Percentiles rank a stretch among this genome's conserved stretches.
Evolutionary conservation across 53 echinoderm and acorn worm species (phyloP).

Genomic region (Paracentrotus lividus): DNA sequence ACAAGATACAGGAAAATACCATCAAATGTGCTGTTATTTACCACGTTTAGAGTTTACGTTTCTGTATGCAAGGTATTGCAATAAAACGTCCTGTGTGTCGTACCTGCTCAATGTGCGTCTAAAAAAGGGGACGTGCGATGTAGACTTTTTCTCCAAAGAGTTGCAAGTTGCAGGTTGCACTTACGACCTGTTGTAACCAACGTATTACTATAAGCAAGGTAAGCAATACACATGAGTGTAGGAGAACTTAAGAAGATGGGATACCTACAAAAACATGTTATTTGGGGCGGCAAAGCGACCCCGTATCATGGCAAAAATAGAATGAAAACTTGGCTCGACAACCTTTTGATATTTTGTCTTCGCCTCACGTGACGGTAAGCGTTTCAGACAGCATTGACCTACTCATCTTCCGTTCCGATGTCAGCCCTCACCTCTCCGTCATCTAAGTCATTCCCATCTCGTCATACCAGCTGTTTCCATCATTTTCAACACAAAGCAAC

Average conservation of each 20-base stretch:
- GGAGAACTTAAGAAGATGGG: neutral
- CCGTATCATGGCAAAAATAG: neutral
- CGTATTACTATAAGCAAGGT: neutral
- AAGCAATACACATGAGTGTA: neutral
- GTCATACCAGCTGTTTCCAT: neutral
- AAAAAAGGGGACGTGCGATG: too few species aligned
- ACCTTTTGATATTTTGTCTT: neutral
- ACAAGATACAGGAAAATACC: too few species aligned
- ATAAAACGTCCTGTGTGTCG: too few species aligned
- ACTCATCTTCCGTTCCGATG: neutral
- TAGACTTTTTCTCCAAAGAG: too few species aligned
- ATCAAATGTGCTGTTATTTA: too few species aligned
- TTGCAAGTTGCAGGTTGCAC: too few species aligned
- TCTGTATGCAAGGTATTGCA: too few species aligned
- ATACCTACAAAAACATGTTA: neutral
- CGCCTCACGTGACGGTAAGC: neutral
- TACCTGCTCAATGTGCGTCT: too few species aligned
- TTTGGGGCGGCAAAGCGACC: neutral
- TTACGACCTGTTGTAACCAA: too few species aligned
- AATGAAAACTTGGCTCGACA: neutral
- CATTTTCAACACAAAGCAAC: neutral
- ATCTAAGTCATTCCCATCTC: neutral
- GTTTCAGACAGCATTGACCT: neutral
- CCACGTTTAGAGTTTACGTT: too few species aligned
- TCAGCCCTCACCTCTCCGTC: neutral